Conservation (phyloP, 64 coral and sea anemone genomes). For the Pocillopora damicornis region DNA sequence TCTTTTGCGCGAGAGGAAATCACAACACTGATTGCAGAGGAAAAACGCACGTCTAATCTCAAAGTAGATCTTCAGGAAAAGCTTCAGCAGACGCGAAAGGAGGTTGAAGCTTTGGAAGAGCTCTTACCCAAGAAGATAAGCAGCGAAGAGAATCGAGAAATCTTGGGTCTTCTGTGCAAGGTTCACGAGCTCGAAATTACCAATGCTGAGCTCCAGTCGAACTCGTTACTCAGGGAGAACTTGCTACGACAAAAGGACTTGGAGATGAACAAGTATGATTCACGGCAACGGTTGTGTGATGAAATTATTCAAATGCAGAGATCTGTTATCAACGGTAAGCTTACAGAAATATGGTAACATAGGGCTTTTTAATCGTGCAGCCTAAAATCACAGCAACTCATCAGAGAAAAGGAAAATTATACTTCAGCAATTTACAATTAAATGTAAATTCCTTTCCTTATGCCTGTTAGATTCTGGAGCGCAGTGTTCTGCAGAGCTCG, state of each 20-base stretch:
- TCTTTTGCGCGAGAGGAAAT: constrained; percentile 80
- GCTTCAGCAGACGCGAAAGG: constrained; percentile 76
- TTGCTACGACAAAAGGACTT: constrained; percentile 76
- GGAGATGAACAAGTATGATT: constrained; percentile 75
- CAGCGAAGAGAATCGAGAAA: constrained; percentile 88
- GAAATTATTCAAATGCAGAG: constrained; percentile 93
- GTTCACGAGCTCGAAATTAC: constrained; percentile 90
- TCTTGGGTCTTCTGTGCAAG: constrained; percentile 73
- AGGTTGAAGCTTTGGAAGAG: constrained; percentile 82
- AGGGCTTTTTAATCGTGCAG: too few relatives aligned
- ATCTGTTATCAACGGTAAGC: constrained; percentile 75
- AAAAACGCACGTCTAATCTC: constrained; percentile 60
- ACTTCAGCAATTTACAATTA: too few relatives aligned
- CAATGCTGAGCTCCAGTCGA: constrained; percentile 80
- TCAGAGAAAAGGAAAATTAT: too few relatives aligned
- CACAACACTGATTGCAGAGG: constrained; percentile 70
- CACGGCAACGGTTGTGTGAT: constrained; percentile 78
- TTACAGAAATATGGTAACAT: too few relatives aligned
- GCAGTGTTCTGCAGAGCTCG: constrained; percentile 58
- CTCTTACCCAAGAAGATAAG: constrained; percentile 84
- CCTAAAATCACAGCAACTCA: not conserved
- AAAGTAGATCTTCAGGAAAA: constrained; percentile 73
- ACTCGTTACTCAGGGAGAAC: constrained; percentile 75
- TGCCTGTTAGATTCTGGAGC: constrained; percentile 44
- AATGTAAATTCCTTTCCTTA: not conserved